A percentile compares a stretch with the other conserved stretches of the same genome.
Evolutionary conservation across 2,113 vertebrate species (phyloP).

Genomic region (Gulo gulo): DNA sequence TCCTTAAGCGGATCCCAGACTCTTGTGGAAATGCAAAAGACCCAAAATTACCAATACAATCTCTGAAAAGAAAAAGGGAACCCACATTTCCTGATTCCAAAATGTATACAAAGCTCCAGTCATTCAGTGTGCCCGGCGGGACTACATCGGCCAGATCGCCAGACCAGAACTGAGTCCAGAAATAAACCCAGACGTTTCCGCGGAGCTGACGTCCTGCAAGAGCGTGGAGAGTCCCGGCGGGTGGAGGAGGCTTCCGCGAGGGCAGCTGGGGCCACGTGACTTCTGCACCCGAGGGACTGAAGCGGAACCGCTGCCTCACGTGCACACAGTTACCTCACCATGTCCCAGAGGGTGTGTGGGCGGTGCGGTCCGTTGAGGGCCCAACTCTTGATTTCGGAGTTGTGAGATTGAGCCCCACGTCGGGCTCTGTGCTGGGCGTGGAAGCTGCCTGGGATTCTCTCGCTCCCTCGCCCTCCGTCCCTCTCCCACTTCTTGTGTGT

Average conservation of each 20-base stretch:
- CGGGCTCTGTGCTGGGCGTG: no score
- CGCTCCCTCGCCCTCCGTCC: no score
- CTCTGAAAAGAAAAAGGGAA: background rate
- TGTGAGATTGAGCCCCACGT: no score
- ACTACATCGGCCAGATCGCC: fast-evolving
- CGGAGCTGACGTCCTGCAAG: background rate
- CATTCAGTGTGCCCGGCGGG: background rate
- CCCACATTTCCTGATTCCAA: background rate
- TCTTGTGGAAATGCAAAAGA: background rate
- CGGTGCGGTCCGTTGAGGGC: no score
- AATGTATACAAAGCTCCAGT: background rate
- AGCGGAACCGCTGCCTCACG: no score
- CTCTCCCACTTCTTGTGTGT: no score
- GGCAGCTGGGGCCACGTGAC: background rate
- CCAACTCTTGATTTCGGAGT: no score
- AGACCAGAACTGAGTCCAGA: background rate
- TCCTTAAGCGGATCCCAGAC: background rate
- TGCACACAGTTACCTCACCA: background rate
- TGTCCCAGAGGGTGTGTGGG: background rate
- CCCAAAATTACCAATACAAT: background rate
- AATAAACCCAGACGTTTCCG: background rate
- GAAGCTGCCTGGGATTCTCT: no score
- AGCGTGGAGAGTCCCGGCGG: background rate
- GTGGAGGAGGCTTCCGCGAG: no score
- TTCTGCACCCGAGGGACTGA: background rate